Evolutionary conservation across 2,888 invertebrate genomes (phyloP), one percentile per base, ranked within the genome.

Genomic region (Stictocephala bisonia): DNA sequence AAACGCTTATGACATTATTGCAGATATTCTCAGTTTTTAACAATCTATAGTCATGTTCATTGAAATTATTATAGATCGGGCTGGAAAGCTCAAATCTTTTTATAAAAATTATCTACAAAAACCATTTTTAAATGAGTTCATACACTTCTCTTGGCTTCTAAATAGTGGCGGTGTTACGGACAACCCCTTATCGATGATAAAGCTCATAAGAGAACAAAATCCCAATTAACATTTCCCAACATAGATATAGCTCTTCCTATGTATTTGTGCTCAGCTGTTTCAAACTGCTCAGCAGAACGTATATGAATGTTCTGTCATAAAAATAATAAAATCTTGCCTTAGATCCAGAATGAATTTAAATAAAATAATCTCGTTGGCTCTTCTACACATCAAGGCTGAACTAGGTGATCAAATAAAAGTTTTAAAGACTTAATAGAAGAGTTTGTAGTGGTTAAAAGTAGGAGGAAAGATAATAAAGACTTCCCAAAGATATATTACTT

Each of bases 171-270:
- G n/a, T n/a, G n/a, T n/a, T n/a, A n/a, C n/a, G n/a, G n/a, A 44
- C 44, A 44, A 44, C 9, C 53, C 53, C 20, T 22, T 53, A 53
- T 53, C 53, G 60, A 60, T 60, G 60, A 29, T 60, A 60, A 60
- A n/a, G 11, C 60, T 11, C 13, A 60, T 60, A 29, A 60, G 60
- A 31, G 27, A 60, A 60, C 60, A 60, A 11, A 29, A 26, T 60
- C 60, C 60, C 60, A 60, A 60, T 60, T 60, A 18, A 60, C 60
- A 60, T 60, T 60, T 60, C 60, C 31, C 7, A 60, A 60, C 60
- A 11, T 60, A 53, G 18, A 11, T 22, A 53, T 11, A 53, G 24
- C 24, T n/a, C n/a, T n/a, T n/a, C n/a, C n/a, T n/a, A n/a, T n/a
- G n/a, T n/a, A n/a, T n/a, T n/a, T n/a, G n/a, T n/a, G n/a, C n/a